These are phyloP conservation scores for Gyrodactylus bullatarudis DNA, from an alignment of 1,140 invertebrate genomes.

Conservation along the genomic window DNA sequence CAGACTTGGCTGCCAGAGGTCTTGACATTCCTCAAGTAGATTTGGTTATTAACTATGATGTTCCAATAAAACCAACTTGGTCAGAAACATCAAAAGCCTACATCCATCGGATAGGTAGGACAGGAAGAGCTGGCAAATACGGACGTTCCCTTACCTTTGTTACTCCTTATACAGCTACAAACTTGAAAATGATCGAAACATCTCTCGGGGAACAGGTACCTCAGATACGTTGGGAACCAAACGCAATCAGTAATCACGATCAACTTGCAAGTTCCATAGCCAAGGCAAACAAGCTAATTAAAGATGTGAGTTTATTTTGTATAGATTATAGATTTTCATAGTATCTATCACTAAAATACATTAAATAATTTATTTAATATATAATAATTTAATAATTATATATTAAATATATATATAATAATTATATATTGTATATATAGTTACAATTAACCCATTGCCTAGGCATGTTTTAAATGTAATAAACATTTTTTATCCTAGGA, in stretches of 20 bases:
- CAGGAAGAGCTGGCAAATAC: constrained; percentile 25
- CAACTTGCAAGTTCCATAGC: background rate
- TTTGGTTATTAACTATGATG: constrained; percentile 62
- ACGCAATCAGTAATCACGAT: background rate
- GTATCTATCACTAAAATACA: too few relatives aligned
- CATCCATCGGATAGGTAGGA: constrained; percentile 68
- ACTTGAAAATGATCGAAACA: background rate
- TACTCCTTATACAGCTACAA: background rate
- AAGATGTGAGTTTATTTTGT: background rate
- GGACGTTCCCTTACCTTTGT: constrained; percentile 16
- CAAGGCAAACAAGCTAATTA: background rate
- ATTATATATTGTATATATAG: too few relatives aligned
- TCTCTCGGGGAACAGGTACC: background rate
- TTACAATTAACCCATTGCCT: too few relatives aligned
- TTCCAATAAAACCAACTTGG: constrained; percentile 32
- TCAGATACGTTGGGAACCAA: background rate
- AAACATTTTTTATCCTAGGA: background rate
- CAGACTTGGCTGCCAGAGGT: constrained; percentile 60
- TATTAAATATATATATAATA: too few relatives aligned
- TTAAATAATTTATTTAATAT: too few relatives aligned
- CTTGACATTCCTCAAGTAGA: constrained; percentile 40
- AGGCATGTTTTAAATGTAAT: background rate
- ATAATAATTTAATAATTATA: too few relatives aligned
- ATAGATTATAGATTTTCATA: too few relatives aligned
- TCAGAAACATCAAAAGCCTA: constrained; percentile 34